Evolutionary conservation across 2,797 vertebrate species (phyloP), one percentile per base, ranked within the genome.

Genomic region (Takifugu rubripes): DNA sequence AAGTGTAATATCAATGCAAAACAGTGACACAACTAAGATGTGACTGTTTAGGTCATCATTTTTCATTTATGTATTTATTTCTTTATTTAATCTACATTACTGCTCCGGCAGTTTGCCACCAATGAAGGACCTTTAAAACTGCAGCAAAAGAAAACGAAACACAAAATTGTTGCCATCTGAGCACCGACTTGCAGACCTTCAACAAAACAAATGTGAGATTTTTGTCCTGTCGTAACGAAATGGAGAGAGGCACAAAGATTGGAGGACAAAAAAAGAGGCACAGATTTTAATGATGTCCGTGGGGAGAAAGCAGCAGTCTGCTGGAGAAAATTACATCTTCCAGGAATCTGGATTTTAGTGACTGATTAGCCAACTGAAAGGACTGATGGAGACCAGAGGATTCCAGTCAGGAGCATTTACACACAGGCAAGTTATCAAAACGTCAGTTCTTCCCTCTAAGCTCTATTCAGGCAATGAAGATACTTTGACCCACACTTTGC

Each of bases 211-310:
- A 53, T 45, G 48, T 11, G 25, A 12, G 43, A 43, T 53, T 45
- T 26, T 47, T 47, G 10, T 47, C 5, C 1, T 12, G 5, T 64
- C 52, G 44, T 74, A 72, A 75, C 73, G 62, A 68, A 57, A 69
- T 0, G 14, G 45, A 59, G 48, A 49, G 27, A 50, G 62, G 52
- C n/a, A 29, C 24, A 2, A 14, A 6, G 44, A 25, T 21, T 21
- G 21, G 21, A 21, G 42, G 1, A 24, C 33, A 2, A 3, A 66
- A 31, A 5, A 17, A 27, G 47, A 71, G 27, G 3, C n/a, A 25
- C 42, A 31, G 12, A 48, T 0, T 68, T 56, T 64, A 70, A 75
- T 55, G 47, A 67, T 54, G 60, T 65, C 61, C 59, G 24, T 58
- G 53, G 61, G 69, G 66, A 73, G 25, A 33, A n/a, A 9, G 51